Conservation (phyloP, 2,888 invertebrate species). For the Spodoptera littoralis region DNA sequence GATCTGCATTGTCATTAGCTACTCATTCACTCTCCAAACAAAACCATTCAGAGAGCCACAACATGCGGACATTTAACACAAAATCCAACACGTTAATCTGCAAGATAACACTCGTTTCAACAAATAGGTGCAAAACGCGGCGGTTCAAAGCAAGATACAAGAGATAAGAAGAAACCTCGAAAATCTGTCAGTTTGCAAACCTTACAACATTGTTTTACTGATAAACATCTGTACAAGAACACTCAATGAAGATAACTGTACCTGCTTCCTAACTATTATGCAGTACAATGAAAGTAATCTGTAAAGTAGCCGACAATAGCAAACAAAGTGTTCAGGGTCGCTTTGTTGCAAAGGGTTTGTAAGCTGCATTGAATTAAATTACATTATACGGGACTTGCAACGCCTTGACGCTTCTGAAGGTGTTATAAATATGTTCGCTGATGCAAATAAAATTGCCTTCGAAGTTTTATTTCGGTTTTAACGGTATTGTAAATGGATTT, state of each 20-base stretch:
- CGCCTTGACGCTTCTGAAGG: constrained; percentile 78
- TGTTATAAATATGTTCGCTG: constrained; percentile 72
- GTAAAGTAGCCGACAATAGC: constrained; percentile 87
- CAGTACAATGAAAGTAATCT: constrained; percentile 81
- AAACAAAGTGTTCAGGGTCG: constrained; percentile 75
- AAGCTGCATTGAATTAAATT: constrained; percentile 75
- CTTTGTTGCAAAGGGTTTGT: constrained; percentile 69
- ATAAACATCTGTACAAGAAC: constrained; percentile 79
- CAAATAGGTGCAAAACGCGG: constrained; percentile 69
- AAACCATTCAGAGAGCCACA: constrained; percentile 35
- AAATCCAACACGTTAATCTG: constrained; percentile 53
- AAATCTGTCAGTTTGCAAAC: constrained; percentile 76
- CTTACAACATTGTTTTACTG: constrained; percentile 84
- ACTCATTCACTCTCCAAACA: constrained; percentile 33
- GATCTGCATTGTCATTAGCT: constrained; percentile 25
- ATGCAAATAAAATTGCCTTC: constrained; percentile 75
- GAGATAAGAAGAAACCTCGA: constrained; percentile 59
- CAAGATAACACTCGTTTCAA: constrained; percentile 60
- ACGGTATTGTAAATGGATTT: constrained; percentile 49
- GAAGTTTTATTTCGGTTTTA: constrained; percentile 45
- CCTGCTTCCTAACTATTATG: constrained; percentile 75
- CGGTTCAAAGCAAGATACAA: constrained; percentile 65
- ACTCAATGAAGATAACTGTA: constrained; percentile 86
- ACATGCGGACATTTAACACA: constrained; percentile 41
- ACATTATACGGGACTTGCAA: constrained; percentile 74